A percentile compares a stretch with the other conserved stretches of the same genome.
These are phyloP conservation scores for Myopa testacea DNA, from an alignment of 2,888 invertebrate genomes.

Conservation along the genomic window DNA sequence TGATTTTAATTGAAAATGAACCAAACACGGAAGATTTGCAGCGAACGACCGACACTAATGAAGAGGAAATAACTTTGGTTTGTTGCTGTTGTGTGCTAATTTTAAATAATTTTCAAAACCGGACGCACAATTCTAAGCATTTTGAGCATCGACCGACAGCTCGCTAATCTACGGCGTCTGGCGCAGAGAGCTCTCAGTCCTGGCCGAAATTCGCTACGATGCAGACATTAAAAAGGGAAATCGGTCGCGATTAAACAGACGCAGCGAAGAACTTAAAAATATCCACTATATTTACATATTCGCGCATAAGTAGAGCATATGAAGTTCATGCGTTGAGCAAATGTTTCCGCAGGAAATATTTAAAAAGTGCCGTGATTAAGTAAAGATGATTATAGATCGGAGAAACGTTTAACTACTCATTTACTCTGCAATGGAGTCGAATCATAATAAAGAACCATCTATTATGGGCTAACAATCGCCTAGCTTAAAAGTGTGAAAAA, in stretches of 20 bases:
- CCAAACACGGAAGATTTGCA: background rate
- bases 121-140: constrained; percentile 1
- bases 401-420: too few relatives aligned
- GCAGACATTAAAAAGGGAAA: constrained; percentile 54
- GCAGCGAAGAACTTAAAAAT: constrained; percentile 14
- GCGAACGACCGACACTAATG: background rate
- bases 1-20: background rate
- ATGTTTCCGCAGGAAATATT: too few relatives aligned
- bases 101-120: constrained; percentile 7
- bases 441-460: background rate
- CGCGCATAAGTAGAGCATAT: background rate
- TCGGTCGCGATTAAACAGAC: constrained; percentile 11
- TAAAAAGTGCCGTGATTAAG: too few relatives aligned
- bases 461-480: background rate
- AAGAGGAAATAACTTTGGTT: background rate
- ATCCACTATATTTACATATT: background rate
- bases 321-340: background rate
- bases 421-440: background rate
- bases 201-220: constrained; percentile 66
- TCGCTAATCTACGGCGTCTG: constrained; percentile 21
- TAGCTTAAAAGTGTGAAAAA: constrained; percentile 28
- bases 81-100: constrained; percentile 1
- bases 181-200: constrained; percentile 62
- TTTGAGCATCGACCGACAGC: background rate
- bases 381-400: too few relatives aligned